Base-by-base conservation (phyloP, 2,797 vertebrate species). In the Notolabrus celidotus region DNA sequence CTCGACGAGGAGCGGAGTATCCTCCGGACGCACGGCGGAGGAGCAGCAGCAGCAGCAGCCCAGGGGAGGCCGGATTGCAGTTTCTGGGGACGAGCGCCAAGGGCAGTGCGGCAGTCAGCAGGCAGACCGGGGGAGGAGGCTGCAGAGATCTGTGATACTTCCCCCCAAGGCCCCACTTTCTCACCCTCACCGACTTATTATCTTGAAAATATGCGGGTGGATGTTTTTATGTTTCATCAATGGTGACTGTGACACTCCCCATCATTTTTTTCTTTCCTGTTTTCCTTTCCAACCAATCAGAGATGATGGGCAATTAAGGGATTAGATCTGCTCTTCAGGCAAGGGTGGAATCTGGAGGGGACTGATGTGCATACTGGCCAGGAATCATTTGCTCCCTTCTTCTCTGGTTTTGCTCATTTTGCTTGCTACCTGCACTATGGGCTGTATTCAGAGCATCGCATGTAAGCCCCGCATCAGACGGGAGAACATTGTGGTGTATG, bases 401-500 rank as follows among this genome's bases (percentile, higher is more conserved):
- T 93, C 85, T 79, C 89, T 94, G 89, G 87, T 91, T 89, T 79
- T 89, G 85, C 89, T 94, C 90, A 80, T 89, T 85, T 71, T 93
- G 88, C 88, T 94, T 55, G 80, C 86, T 57, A 77, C 83, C 86
- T 91, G 90, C 92, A 88, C 94, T 84, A 98, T 98, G 97, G 97
- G 97, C 89, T 99, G 97, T 91, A 94, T 99, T 90, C 97, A 99
- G 91, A 99, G 97, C 94, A 96, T 99, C 82, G 95, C 96, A 84
- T 99, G 97, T 93, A 99, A 99, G 93, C 97, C 97, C 89, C 96
- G 97, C 77, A 95, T 99, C 89, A 93, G 96, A 73, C 95, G 97
- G 87, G 98, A 99, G 93, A 97, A 98, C 92, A 98, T 99, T 91
- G 97, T 97, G 92, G 97, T 99, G 76, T 98, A 97, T 55, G 98